phyloP scores from a whole-genome alignment of 1,140 invertebrate species.

The Pseudomyrmex cubaensis region DNA sequence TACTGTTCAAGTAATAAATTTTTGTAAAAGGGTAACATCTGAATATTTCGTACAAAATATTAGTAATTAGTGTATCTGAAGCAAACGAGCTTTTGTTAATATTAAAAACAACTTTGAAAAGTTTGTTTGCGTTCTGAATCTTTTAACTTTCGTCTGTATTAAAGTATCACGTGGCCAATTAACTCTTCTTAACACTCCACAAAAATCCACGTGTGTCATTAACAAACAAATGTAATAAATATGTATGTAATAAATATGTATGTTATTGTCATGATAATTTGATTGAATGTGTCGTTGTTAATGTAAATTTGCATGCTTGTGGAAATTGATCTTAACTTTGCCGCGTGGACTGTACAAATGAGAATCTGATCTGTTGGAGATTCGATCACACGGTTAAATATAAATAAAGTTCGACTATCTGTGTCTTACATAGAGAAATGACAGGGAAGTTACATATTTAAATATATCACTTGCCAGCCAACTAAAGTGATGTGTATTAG shows the following conservation, averaged over 20 bases:
- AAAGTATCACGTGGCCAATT: conserved; percentile 8
- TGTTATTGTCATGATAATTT: conserved; percentile 58
- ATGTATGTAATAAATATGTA: conserved; percentile 38
- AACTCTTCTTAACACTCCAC: neutral
- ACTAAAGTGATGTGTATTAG: neutral
- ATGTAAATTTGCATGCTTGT: conserved; percentile 54
- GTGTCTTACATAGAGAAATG: neutral
- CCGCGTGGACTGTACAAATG: neutral
- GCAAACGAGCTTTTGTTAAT: neutral
- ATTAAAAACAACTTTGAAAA: neutral
- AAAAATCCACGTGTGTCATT: neutral
- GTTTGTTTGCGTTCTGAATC: neutral
- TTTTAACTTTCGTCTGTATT: neutral
- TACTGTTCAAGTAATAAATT: too few relatives aligned
- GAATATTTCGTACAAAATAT: neutral
- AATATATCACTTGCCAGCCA: neutral
- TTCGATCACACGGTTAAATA: neutral
- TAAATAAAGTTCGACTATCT: conserved; percentile 2
- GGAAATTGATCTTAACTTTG: conserved; percentile 18
- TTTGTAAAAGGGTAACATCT: too few relatives aligned
- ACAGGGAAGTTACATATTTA: conserved; percentile 21
- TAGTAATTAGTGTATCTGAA: neutral
- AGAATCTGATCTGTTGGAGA: conserved; percentile 33
- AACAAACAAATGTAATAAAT: conserved; percentile 6
- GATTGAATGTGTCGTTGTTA: conserved; percentile 27